Evolutionary conservation across 2,797 vertebrate genomes (phyloP), one percentile per base, ranked within the genome.

Genomic region (Catamblyrhynchus diadema): DNA sequence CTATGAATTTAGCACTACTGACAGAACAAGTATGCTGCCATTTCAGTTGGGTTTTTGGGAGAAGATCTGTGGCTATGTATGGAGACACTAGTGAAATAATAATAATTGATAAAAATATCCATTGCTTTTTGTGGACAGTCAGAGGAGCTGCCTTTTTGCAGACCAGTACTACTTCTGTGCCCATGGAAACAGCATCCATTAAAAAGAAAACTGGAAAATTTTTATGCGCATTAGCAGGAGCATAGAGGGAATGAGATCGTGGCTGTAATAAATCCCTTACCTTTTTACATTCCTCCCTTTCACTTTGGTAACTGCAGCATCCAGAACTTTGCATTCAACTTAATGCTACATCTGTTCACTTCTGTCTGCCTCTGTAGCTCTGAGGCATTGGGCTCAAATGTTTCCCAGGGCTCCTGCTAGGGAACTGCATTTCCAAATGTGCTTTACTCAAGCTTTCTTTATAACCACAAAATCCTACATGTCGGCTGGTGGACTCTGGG

Each of bases 121-220:
- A 66, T 45, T 80, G 64, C 56, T 42, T 82, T 94, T 54, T 73
- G 67, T 73, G 81, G 92, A 14, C 48, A 88, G 70, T 33, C 56
- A 60, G 66, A 88, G 62, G 33, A 81, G 45, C 48, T 94, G 67
- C 45, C 73, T 95, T 93, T 84, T 59, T 81, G 73, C 62, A 84
- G 77, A 64, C 71, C 70, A 88, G 28, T 82, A n/a, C 64, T 64
- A 90, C 33, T 28, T 86, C 86, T 80, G 94, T 92, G 90, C 92
- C 92, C 88, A 94, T 95, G 94, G 96, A 97, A 96, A 96, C 92
- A 73, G 90, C 67, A 86, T 87, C 86, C 81, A 67, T 67, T 84
- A 86, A 86, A 86, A 82, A 79, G 81, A 88, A 56, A 64, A 28
- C 64, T 18, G 28, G 17, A 70, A 71, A 88, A 93, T 84, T 90